These are phyloP conservation scores for Drosophila paramelanica DNA, from an alignment of 2,888 invertebrate genomes.

Conservation along the genomic window DNA sequence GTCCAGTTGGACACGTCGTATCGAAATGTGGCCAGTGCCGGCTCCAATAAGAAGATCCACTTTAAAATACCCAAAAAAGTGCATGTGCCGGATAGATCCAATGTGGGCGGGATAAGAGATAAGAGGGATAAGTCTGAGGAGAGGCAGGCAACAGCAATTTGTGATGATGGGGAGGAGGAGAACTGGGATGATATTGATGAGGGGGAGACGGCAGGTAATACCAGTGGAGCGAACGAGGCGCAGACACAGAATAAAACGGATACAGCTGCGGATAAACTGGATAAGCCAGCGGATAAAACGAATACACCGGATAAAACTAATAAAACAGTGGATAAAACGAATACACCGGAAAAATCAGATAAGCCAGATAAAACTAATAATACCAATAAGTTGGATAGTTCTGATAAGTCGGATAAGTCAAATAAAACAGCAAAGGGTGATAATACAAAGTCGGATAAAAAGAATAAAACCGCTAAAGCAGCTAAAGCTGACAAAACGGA, in stretches of 20 bases:
- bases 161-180: not conserved
- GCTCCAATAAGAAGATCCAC: slow-evolving; percentile 54
- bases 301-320: not conserved
- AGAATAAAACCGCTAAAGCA: not conserved
- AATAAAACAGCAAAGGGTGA: not conserved
- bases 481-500: not conserved
- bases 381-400: slow-evolving; percentile 1
- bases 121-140: slow-evolving; percentile 8
- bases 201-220: not conserved
- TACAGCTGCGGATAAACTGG: not conserved
- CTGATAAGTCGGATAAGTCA: slow-evolving; percentile 3
- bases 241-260: not conserved
- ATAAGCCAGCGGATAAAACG: not conserved
- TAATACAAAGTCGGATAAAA: not conserved
- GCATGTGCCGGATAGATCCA: not conserved
- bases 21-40: slow-evolving; percentile 54
- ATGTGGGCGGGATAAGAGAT: slow-evolving; percentile 12
- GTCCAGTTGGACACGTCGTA: slow-evolving; percentile 80
- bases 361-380: not conserved
- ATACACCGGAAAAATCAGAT: slow-evolving; percentile 4
- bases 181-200: slow-evolving; percentile 2
- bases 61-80: slow-evolving; percentile 81
- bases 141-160: not conserved
- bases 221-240: not conserved
- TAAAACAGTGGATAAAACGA: not conserved